Conservation (phyloP, 2,113 vertebrate species). For the Hydrolagus affinis region DNA sequence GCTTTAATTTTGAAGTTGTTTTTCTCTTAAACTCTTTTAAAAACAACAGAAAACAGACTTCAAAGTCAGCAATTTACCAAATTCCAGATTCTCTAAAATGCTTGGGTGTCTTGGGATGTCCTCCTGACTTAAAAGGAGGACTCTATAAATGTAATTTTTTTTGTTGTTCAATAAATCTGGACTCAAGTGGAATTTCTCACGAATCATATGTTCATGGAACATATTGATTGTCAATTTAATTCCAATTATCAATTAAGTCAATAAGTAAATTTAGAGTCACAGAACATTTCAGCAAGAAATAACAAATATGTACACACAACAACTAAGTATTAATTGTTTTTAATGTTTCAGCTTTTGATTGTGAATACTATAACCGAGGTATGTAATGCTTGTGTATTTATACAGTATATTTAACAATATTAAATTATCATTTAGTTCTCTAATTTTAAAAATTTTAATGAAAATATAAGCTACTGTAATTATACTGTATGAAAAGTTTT, state of each 20-base stretch:
- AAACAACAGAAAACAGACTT: too few species aligned
- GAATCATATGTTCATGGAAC: not conserved
- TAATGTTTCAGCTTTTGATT: constrained; percentile 77
- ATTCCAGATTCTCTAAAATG: too few species aligned
- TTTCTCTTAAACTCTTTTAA: too few species aligned
- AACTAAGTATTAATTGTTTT: not conserved
- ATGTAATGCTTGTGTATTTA: constrained; percentile 40
- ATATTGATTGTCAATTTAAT: not conserved
- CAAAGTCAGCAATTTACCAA: too few species aligned
- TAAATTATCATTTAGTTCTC: not conserved
- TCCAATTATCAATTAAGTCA: too few species aligned
- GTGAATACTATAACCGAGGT: constrained; percentile 97
- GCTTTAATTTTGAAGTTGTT: too few species aligned
- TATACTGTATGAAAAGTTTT: too few species aligned
- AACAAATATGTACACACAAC: not conserved
- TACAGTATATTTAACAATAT: not conserved
- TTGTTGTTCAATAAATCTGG: too few species aligned
- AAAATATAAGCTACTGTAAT: not conserved
- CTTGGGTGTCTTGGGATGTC: too few species aligned
- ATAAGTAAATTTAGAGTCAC: not conserved
- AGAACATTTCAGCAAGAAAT: not conserved
- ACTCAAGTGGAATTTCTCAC: too few species aligned
- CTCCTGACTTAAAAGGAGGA: too few species aligned
- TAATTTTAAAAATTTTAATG: not conserved
- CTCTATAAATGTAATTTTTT: too few species aligned